Base-by-base conservation (phyloP, 2,888 invertebrate species). In the Philereme transversata region DNA sequence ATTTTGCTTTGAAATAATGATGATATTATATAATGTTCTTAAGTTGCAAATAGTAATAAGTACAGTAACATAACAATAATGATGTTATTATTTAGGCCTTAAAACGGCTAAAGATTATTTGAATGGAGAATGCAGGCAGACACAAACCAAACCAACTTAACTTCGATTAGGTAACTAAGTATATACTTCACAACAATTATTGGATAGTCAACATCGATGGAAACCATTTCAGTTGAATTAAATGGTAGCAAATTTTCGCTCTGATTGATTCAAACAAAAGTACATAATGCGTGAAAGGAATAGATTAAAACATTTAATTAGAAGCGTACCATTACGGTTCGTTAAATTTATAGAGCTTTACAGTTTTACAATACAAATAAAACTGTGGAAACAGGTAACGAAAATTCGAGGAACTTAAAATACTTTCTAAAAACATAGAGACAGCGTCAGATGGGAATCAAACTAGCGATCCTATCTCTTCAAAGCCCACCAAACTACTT, bases 231-330 rank as follows among this genome's bases (percentile, higher is more conserved):
- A 64, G 61, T 61, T 59, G 53, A 57, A 56, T 59, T 57, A 62
- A 67, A 61, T 47, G 47, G 48, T 59, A 65, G 55, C 65, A 56
- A 63, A 67, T 78, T 71, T 60, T 57, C 73, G 75, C 71, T 79
- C 79, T 76, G 72, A 70, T 79, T 73, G 72, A 60, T 69, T 52
- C 48, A 65, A 67, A 74, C 75, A 74, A 74, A 40, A 67, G 65
- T 68, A 43, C 36, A 61, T 22, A 22, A 22, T 62, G 51, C 53
- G 73, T 64, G 75, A 75, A 78, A 78, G 72, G 69, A 67, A 73
- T 68, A 68, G 72, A 70, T 68, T 71, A 67, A 69, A 67, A 58
- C 58, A 71, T 74, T 71, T 70, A 67, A 73, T 77, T 73, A 71
- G 66, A 62, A 68, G 22, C 52, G 51, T 47, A 65, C 66, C 51